Percentiles rank a stretch among this genome's conserved stretches.
Conservation (phyloP, 2,797 vertebrate species). For the Sandelia bainsii region DNA sequence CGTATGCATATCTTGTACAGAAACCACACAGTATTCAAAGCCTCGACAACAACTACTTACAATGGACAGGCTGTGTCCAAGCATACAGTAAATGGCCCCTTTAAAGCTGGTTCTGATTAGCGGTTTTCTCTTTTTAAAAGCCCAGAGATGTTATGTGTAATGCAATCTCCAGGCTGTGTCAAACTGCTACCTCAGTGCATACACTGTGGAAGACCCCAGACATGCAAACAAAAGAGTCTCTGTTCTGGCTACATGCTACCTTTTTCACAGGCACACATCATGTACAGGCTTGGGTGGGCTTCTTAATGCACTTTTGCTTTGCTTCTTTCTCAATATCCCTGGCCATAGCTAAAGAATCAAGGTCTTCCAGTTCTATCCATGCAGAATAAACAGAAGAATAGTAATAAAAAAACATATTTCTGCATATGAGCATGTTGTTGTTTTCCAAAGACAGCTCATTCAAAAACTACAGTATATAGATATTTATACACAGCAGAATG, state of each 20-base stretch:
- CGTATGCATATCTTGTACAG: conserved; percentile 44
- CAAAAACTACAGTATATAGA: conserved; percentile 7
- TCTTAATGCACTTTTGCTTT: conserved; percentile 50
- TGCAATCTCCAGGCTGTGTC: conserved; percentile 79
- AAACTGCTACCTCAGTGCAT: conserved; percentile 77
- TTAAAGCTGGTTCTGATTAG: conserved; percentile 83
- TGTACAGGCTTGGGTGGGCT: conserved; percentile 53
- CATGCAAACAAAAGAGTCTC: conserved; percentile 78
- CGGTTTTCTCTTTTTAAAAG: conserved; percentile 77
- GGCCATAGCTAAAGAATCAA: conserved; percentile 23
- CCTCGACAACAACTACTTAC: conserved; percentile 71
- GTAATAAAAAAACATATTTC: background rate
- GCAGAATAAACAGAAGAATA: conserved; percentile 8
- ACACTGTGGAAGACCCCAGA: conserved; percentile 74
- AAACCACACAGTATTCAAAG: conserved; percentile 61
- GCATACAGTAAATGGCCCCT: conserved; percentile 68
- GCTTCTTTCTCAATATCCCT: conserved; percentile 35
- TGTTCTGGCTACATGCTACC: conserved; percentile 75
- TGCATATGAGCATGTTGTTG: conserved; percentile 7
- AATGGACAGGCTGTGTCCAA: conserved; percentile 74
- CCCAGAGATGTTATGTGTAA: conserved; percentile 82
- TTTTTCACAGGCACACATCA: conserved; percentile 74
- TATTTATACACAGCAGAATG: conserved; percentile 1
- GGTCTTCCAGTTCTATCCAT: conserved; percentile 1
- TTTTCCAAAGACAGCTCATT: conserved; percentile 14